Base-by-base conservation (phyloP, 2,888 invertebrate genomes). In the Tethea ocularis region DNA sequence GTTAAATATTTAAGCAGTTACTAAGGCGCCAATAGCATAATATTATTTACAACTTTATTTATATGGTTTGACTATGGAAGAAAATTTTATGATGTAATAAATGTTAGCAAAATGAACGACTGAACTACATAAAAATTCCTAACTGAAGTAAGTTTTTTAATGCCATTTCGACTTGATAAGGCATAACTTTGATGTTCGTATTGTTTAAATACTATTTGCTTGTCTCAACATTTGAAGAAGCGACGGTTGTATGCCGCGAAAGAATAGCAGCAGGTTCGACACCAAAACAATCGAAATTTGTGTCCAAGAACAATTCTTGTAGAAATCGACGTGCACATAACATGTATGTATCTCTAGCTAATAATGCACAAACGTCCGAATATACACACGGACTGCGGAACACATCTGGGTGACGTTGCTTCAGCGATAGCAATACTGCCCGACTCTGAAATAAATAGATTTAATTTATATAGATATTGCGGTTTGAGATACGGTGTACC, bases 291-390 rank as follows among this genome's bases (percentile, higher is more conserved):
- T 96, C 95, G 81, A 97, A 97, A 77, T 94, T 93, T 24, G 97
- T 94, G 80, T 99, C 99, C 57, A 97, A 94, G 87, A 99, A 99
- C 41, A 99, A 93, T 86, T 99, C 99, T 84, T 99, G 99, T 33
- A 99, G 93, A 86, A 98, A 97, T 59, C 98, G 94, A 13, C 99
- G 94, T 2, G 98, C 96, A 63, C 95, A 95, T 78, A 98, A 93
- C 78, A 98, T 95, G 87, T 97, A 98, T 52, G 96, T 96, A 83
- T 96, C 96, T 58, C 95, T 94, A 0, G 97, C 95, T 59, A 99
- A 91, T 60, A 97, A 93, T 64, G 95, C 95, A 83, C 97, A 96
- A 15, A 98, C 96, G 86, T 99, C 99, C 0, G 98, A 98, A 91
- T 98, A 99, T 20, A 99, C 94, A 87, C 99, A 99, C 61, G 97